Base-by-base conservation (phyloP, 2,113 vertebrate genomes). In the Dipodomys stephensi region DNA sequence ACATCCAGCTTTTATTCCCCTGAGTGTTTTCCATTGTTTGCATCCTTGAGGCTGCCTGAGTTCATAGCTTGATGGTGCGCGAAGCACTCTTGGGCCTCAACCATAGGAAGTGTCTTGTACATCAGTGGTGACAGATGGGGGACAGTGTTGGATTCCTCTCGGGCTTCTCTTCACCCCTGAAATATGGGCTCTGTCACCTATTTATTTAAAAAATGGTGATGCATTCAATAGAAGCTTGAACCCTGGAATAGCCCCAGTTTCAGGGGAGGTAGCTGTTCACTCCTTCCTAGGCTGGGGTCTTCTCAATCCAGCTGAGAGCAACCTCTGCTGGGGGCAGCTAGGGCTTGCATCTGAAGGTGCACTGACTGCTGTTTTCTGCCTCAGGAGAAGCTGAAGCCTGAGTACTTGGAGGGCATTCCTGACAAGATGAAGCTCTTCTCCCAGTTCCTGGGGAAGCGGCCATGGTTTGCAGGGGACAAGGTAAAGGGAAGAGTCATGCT, bases 401-500 rank as follows among this genome's bases (percentile, higher is more conserved):
- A 96, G 0, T 99, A 98, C 92, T 23, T 98, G 82, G 93, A 99
- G 85, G 92, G 78, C 11, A 96, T 99, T 22, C 98, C 98, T 0
- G 90, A 44, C 0, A n/a, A 87, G 20, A 96, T 99, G 96, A 98
- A 98, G 95, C 98, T 98, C 76, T 98, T 98, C 95, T 99, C 99
- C 28, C 69, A 93, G n/a, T 99, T 99, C 78, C 60, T 99, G 94
- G 99, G 98, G 62, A 97, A 98, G 57, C 97, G 96, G 84, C 98
- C 98, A 27, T 99, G 99, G 99, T 99, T 99, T 98, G 98, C 97
- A 0, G 99, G 98, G 72, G 98, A 99, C 27, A 99, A 98, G 99
- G 99, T 99, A 97, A 71, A 35, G 20, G 60, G 77, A 2, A 5
- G 0, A 0, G 44, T 8, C 28, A 22, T 2, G 4, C 46, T 15